Evolutionary conservation across 2,113 vertebrate genomes (phyloP), one percentile per base, ranked within the genome.

Genomic region (Lepus timidus): DNA sequence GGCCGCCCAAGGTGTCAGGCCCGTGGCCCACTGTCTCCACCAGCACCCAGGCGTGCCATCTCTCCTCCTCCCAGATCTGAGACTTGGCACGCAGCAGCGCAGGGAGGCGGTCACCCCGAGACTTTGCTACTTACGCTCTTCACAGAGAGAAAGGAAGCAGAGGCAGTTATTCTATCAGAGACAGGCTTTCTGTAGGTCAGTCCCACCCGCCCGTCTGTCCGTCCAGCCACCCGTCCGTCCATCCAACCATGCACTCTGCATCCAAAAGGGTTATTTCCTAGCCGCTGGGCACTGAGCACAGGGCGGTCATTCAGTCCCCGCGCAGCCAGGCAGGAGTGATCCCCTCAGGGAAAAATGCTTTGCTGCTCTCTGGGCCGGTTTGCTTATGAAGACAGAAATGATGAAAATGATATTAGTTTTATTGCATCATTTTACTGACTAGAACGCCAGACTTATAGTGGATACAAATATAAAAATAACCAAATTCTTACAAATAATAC

Each of bases 381-480:
- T 78, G 55, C 58, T 68, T 74, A 36, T 55, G 49, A 85, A 7
- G n/a, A 95, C 36, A 95, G 92, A 91, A 90, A 92, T 62, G 58
- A 51, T 74, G 88, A 96, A 94, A 95, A 97, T 51, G 93, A 97
- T 97, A 98, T 88, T 97, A 51, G 96, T 96, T 98, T 99, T 99
- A 99, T 98, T 99, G 96, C 97, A 97, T 98, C 81, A 80, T 98
- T 95, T 98, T 94, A 96, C 98, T 99, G 98, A 98, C 98, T 99
- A 99, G 96, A 99, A 99, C 98, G 98, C 98, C 98, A 99, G 98
- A 96, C 95, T 98, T 97, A 97, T 62, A 96, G 97, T 98, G 97
- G 97, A 97, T 96, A 97, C 91, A 97, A 90, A 96, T 98, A 98
- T 98, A 98, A 98, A 99, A 98, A 98, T 98, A 98, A 98, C 98